Base-by-base conservation (phyloP, 2,113 vertebrate species). In the Calidris pugnax region DNA sequence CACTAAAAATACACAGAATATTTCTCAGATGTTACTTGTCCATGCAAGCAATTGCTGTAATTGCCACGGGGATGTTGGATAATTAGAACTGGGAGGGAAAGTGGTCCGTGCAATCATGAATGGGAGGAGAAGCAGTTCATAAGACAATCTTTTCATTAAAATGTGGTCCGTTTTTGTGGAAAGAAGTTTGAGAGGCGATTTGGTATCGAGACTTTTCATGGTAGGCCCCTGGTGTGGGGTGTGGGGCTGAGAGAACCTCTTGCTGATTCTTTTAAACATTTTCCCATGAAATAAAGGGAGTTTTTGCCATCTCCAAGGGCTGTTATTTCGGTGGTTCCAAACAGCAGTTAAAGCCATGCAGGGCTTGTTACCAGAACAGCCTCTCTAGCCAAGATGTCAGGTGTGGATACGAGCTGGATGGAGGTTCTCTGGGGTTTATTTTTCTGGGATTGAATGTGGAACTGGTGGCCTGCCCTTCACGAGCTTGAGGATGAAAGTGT, bases 11-110 rank as follows among this genome's bases (percentile, higher is more conserved):
- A 94, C 81, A 32, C 71, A 16, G 55, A 90, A 56, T 88, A 72
- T 60, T 90, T 89, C 85, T 93, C 83, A 76, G 85, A 90, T 89
- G 82, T 93, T 89, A 4, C 77, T 95, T 76, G 77, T 85, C 94
- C 47, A 0, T 85, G 72, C 89, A 80, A 56, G 88, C 86, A 71
- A 47, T 93, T 53, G 53, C 84, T 67, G 30, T 86, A 75, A 89
- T 94, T 95, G 85, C 95, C 59, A 39, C 37, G 6, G 88, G 81
- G 93, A 47, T 68, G 83, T 45, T 82, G 35, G 79, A 57, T 91
- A 80, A 56, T 90, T 84, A 87, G 88, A 88, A 67, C 67, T 69
- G 86, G 84, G 80, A 89, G 77, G 62, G 83, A 72, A 87, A 83
- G 85, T 66, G 84, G 60, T 75, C 93, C 48, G 5, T 69, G 76